phyloP scores from a whole-genome alignment of 2,113 vertebrate genomes.

The Hyperoodon ampullatus region DNA sequence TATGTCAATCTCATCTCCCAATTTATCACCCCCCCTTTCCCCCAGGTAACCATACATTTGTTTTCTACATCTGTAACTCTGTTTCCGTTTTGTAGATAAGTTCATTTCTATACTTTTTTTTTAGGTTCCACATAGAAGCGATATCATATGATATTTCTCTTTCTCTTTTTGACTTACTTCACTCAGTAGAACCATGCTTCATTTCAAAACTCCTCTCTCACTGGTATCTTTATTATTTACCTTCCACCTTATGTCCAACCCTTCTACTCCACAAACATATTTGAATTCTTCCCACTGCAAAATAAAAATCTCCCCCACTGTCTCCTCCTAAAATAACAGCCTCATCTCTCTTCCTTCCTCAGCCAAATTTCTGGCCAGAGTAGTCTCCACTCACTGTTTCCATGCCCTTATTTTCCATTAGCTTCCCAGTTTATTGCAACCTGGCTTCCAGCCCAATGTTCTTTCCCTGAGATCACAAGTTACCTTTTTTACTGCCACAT shows the following conservation, averaged over 20 bases:
- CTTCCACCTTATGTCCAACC: background rate
- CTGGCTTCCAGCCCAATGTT: background rate
- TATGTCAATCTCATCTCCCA: background rate
- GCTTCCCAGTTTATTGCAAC: background rate
- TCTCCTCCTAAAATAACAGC: background rate
- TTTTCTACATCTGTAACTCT: background rate
- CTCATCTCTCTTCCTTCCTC: background rate
- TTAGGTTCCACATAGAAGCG: background rate
- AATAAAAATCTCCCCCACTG: background rate
- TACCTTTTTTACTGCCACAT: background rate
- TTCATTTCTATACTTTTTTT: background rate
- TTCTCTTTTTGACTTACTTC: background rate
- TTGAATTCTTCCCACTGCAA: background rate
- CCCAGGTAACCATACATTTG: background rate
- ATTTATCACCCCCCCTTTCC: background rate
- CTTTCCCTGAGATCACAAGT: background rate
- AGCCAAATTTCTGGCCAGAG: background rate
- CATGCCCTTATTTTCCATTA: background rate
- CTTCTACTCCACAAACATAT: background rate
- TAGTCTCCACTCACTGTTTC: background rate
- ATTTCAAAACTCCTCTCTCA: background rate
- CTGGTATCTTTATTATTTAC: background rate
- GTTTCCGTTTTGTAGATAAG: background rate
- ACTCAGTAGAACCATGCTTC: background rate
- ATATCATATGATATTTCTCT: background rate